A percentile compares a stretch with the other conserved stretches of the same genome.
Conservation (phyloP, 2,888 invertebrate genomes). For the Yponomeuta malinellus region DNA sequence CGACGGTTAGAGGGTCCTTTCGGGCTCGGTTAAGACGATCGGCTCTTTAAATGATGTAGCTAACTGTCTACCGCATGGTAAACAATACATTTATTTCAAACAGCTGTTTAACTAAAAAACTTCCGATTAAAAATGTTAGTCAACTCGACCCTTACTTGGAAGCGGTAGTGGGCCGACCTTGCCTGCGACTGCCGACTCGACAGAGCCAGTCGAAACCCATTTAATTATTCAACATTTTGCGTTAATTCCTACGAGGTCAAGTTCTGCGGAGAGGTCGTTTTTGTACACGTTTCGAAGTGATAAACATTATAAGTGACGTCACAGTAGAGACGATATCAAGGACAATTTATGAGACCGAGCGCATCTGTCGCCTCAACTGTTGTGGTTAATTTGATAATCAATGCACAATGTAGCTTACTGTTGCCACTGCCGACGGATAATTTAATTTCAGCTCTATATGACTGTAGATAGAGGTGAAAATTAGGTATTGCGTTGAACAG, state of each 20-base stretch:
- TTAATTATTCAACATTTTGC: constrained; percentile 50
- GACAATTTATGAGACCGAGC: neutral
- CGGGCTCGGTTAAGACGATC: too few species aligned
- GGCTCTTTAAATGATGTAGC: too few species aligned
- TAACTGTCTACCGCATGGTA: too few species aligned
- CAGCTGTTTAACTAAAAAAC: too few species aligned
- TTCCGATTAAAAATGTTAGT: neutral
- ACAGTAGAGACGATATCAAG: neutral
- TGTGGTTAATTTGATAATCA: too few species aligned
- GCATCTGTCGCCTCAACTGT: neutral
- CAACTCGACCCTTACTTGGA: neutral
- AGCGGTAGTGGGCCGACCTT: constrained; percentile 34
- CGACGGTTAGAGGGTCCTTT: too few species aligned
- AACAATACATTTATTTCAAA: too few species aligned
- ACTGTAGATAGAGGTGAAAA: too few species aligned
- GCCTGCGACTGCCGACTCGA: constrained; percentile 20
- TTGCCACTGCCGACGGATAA: too few species aligned
- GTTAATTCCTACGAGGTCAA: constrained; percentile 38
- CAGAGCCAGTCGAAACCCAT: constrained; percentile 37
- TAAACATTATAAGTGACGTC: neutral
- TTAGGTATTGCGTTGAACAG: too few species aligned
- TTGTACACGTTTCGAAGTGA: neutral
- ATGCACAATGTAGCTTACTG: too few species aligned
- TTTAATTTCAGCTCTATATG: too few species aligned
- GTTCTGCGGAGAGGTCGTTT: neutral